A percentile compares a stretch with the other conserved stretches of the same genome.
These are phyloP conservation scores for Drosophila phalerata DNA, from an alignment of 2,888 invertebrate species.

Conservation along the genomic window DNA sequence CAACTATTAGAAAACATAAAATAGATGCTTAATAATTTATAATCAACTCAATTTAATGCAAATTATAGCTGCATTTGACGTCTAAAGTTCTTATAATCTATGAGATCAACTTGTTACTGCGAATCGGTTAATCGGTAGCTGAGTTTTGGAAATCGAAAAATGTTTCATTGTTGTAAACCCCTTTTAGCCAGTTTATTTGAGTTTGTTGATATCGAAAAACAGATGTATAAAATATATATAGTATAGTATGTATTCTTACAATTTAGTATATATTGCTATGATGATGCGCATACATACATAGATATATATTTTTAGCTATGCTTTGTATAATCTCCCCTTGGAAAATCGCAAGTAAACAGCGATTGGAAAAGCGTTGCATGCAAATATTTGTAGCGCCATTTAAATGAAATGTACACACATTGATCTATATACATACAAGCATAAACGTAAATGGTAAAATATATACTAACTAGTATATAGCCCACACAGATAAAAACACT, in stretches of 20 bases:
- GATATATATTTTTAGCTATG: constrained; percentile 46
- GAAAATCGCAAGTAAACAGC: constrained; percentile 28
- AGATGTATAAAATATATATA: constrained; percentile 22
- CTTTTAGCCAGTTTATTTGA: constrained; percentile 18
- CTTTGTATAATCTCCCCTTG: constrained; percentile 25
- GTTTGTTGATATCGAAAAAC: constrained; percentile 23
- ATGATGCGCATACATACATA: constrained; percentile 11
- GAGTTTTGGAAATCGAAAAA: neutral
- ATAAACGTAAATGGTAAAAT: constrained; percentile 9
- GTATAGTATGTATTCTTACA: constrained; percentile 1
- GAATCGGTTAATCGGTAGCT: too few relatives aligned
- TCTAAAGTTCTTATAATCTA: neutral
- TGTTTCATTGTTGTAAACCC: constrained; percentile 6
- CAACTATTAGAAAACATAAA: too few relatives aligned
- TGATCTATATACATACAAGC: neutral
- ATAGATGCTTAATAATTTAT: neutral
- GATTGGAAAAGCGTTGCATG: constrained; percentile 37
- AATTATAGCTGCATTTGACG: neutral
- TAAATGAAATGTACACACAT: constrained; percentile 29
- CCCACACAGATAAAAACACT: constrained; percentile 23
- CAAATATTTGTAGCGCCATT: constrained; percentile 43
- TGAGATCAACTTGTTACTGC: neutral
- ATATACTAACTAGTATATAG: constrained; percentile 22
- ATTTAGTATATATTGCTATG: constrained; percentile 11
- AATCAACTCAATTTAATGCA: neutral